A percentile compares a stretch with the other conserved stretches of the same genome.
These are phyloP conservation scores for Camponotus pennsylvanicus DNA, from an alignment of 1,140 invertebrate genomes.

Conservation along the genomic window DNA sequence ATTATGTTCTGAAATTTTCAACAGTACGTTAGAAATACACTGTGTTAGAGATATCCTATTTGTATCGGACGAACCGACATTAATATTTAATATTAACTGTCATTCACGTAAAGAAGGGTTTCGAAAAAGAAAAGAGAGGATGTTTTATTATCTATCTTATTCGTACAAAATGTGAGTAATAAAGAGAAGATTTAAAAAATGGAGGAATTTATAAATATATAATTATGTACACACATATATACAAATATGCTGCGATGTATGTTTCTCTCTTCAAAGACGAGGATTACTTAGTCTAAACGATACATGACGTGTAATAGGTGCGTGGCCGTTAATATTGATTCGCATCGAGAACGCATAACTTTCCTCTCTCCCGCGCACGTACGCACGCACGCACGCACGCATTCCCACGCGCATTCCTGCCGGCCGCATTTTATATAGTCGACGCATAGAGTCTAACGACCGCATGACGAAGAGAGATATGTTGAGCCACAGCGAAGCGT, in stretches of 20 bases:
- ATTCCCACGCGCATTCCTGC: constrained; percentile 73
- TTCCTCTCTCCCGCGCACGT: constrained; percentile 17
- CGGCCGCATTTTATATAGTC: constrained; percentile 59
- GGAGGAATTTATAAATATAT: neutral
- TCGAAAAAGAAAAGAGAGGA: neutral
- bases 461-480: constrained; percentile 45
- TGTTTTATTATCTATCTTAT: constrained; percentile 8
- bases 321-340: constrained; percentile 60
- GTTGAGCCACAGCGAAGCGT: constrained; percentile 66
- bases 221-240: too few species aligned
- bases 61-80: neutral
- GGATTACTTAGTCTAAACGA: neutral
- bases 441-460: constrained; percentile 52
- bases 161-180: neutral
- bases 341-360: constrained; percentile 49
- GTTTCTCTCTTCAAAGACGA: neutral
- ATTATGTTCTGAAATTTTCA: constrained; percentile 1
- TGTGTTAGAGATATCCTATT: neutral
- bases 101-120: too few species aligned
- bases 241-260: too few species aligned
- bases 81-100: neutral
- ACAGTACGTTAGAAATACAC: neutral
- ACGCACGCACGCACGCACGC: constrained; percentile 2
- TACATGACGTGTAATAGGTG: neutral
- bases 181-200: neutral